Conservation (phyloP, 2,113 vertebrate species). For the human (Homo sapiens) region GRCh38 chr7:10886001-10886500, state of each 20-base stretch:
- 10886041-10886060: background rate
- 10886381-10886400: background rate
- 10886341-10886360: background rate
- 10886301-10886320: background rate
- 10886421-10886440: background rate
- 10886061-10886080: slow-evolving; percentile 1
- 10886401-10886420: background rate
- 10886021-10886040: background rate
- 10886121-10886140: background rate
- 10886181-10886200: background rate
- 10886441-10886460: background rate
- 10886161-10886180: background rate
- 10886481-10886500: background rate
- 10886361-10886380: background rate
- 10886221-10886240: background rate
- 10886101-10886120: background rate
- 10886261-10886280: background rate
- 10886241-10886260: background rate
- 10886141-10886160: background rate
- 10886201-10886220: background rate
- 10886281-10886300: background rate
- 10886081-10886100: background rate
- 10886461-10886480: background rate
- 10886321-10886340: background rate
- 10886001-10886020: background rate